Evolutionary conservation across 2,113 vertebrate species (phyloP).

Genomic region (Thinocorus orbignyianus): DNA sequence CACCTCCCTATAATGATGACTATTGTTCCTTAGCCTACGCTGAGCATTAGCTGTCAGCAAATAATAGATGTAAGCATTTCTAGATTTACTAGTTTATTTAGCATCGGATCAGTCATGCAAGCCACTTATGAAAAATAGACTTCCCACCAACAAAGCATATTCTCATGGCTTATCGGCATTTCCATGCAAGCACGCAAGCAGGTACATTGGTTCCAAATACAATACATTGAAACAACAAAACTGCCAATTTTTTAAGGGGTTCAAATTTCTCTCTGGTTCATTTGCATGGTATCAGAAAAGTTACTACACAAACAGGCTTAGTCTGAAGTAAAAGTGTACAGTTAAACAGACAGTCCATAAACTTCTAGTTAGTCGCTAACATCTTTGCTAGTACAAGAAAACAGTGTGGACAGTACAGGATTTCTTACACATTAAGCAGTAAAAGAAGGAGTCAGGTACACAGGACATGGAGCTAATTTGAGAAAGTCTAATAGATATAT

Average conservation of each 20-base stretch:
- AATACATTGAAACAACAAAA: not conserved
- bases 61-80: conserved; percentile 26
- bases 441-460: not conserved
- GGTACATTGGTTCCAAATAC: not conserved
- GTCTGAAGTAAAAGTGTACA: not conserved
- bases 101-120: conserved; percentile 62
- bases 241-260: not conserved
- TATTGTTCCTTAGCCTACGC: not conserved
- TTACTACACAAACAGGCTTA: not conserved
- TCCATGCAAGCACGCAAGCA: conserved; percentile 1
- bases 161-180: conserved; percentile 5
- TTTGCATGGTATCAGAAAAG: not conserved
- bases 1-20: not conserved
- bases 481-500: not conserved
- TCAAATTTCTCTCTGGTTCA: not conserved
- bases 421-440: not conserved
- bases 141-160: conserved; percentile 12
- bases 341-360: not conserved
- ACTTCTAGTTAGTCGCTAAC: not conserved
- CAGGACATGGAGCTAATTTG: not conserved
- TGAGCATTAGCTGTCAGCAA: not conserved
- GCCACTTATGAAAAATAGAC: conserved; percentile 24
- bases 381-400: not conserved
- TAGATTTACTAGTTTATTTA: conserved; percentile 67
- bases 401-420: not conserved